These are phyloP conservation scores for Heliornis fulica DNA, from an alignment of 2,113 vertebrate species.

Conservation along the genomic window DNA sequence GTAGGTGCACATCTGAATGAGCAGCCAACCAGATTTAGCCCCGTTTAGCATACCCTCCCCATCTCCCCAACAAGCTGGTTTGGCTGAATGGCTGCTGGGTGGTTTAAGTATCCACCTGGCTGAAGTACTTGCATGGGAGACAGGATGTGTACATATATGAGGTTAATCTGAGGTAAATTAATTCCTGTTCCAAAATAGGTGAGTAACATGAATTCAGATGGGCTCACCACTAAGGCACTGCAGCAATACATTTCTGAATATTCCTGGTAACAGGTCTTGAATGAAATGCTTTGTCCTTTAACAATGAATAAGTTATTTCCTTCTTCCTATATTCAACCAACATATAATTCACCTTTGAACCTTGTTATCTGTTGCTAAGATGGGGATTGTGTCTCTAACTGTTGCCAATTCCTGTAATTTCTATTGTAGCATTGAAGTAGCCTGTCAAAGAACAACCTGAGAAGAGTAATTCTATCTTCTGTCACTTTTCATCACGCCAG, in stretches of 20 bases:
- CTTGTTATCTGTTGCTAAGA: background rate
- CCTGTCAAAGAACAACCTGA: background rate
- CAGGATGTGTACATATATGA: fast-evolving
- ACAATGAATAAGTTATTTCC: background rate
- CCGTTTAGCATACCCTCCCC: background rate
- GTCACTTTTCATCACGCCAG: background rate
- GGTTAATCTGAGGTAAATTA: background rate
- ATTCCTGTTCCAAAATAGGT: background rate
- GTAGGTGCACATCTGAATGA: background rate
- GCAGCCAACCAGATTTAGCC: background rate
- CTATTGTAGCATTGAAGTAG: background rate
- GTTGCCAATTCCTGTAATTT: background rate
- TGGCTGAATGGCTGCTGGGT: background rate
- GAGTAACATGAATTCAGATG: background rate
- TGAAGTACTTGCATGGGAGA: background rate
- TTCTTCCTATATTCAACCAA: background rate
- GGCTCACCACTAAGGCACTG: background rate
- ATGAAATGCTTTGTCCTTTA: background rate
- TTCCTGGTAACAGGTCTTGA: background rate
- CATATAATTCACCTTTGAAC: background rate
- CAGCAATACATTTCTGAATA: background rate
- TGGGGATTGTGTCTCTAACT: background rate
- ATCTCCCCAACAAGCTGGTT: background rate
- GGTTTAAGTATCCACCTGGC: background rate
- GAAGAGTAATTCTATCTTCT: background rate